phyloP scores from a whole-genome alignment of 2,113 vertebrate genomes.

The Dissostichus mawsoni region DNA sequence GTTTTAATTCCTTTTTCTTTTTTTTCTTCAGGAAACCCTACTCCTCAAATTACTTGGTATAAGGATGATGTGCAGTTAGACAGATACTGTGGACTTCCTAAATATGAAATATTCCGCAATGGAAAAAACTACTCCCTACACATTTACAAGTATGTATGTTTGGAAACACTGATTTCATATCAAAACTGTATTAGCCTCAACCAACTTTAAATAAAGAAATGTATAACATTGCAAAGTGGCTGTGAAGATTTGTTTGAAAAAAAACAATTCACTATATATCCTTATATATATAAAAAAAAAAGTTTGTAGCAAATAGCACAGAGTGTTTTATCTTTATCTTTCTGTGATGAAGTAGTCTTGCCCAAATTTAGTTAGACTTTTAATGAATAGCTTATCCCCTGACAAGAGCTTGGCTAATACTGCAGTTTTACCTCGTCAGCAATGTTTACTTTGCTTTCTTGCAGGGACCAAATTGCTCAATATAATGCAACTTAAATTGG shows the following conservation, averaged over 20 bases:
- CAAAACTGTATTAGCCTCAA: not conserved
- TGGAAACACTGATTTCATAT: not conserved
- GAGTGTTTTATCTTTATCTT: not conserved
- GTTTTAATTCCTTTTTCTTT: not conserved
- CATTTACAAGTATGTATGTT: slow-evolving; percentile 91
- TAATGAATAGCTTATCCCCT: not conserved
- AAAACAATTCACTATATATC: no score
- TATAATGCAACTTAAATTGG: not conserved
- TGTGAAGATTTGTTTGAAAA: no score
- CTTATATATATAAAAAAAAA: no score
- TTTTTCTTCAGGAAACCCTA: slow-evolving; percentile 87
- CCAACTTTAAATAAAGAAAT: not conserved
- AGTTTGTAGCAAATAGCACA: no score
- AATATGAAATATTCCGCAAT: slow-evolving; percentile 93
- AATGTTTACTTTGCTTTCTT: not conserved
- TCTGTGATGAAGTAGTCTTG: not conserved
- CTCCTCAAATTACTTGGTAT: slow-evolving; percentile 95
- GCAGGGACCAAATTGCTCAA: not conserved
- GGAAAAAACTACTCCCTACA: slow-evolving; percentile 93
- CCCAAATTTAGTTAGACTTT: not conserved
- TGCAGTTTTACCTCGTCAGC: not conserved
- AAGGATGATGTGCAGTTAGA: slow-evolving; percentile 96
- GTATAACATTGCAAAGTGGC: not conserved
- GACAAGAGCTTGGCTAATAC: not conserved
- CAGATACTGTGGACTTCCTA: slow-evolving; percentile 96